Evolutionary conservation across 2,113 vertebrate genomes (phyloP).

Genomic region (Argyrosomus japonicus): DNA sequence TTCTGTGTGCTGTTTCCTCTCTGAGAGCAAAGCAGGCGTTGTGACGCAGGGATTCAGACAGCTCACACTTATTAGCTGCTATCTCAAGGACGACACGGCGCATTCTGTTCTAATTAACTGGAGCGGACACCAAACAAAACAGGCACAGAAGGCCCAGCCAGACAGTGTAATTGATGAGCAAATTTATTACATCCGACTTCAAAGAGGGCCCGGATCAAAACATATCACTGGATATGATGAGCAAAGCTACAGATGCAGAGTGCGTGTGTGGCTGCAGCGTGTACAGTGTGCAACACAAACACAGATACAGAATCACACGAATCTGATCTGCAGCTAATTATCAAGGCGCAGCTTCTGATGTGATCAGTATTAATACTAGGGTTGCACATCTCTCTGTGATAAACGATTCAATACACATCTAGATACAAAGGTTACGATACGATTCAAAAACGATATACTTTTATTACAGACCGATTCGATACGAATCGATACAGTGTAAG

Average conservation of each 20-base stretch:
- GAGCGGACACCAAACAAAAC: slow-evolving; percentile 73
- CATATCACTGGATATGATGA: slow-evolving; percentile 24
- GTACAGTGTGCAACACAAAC: background rate
- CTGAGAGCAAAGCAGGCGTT: slow-evolving; percentile 34
- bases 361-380: background rate
- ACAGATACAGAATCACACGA: background rate
- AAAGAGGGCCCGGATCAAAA: slow-evolving; percentile 61
- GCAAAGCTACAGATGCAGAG: background rate
- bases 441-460: too few species aligned
- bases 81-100: slow-evolving; percentile 67
- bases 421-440: too few species aligned
- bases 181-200: slow-evolving; percentile 69
- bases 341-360: slow-evolving; percentile 4
- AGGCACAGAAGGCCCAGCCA: slow-evolving; percentile 35
- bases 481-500: too few species aligned
- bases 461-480: too few species aligned
- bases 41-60: slow-evolving; percentile 47
- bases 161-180: slow-evolving; percentile 70
- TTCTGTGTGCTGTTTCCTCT: background rate
- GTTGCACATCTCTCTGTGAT: too few species aligned
- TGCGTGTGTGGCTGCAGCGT: background rate
- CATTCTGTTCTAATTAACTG: slow-evolving; percentile 72
- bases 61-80: slow-evolving; percentile 64
- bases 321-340: background rate
- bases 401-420: too few species aligned